Percentiles rank a stretch among this genome's conserved stretches.
These are phyloP conservation scores for Byasa hedistus DNA, from an alignment of 2,888 invertebrate genomes.

Conservation along the genomic window DNA sequence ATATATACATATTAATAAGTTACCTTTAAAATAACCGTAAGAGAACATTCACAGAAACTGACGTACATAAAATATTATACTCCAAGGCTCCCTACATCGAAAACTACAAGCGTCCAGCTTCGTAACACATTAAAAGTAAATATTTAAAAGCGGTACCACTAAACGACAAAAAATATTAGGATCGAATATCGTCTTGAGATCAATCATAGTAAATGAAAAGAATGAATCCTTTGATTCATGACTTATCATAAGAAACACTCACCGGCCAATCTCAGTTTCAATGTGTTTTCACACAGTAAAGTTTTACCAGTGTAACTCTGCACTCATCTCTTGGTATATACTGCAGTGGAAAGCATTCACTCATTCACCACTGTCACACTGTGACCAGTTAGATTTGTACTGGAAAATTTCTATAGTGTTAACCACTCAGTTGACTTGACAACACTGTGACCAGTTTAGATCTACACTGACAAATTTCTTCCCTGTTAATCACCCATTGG, in stretches of 20 bases:
- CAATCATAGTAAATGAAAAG: constrained; percentile 69
- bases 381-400: background rate
- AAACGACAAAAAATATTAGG: constrained; percentile 66
- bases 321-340: background rate
- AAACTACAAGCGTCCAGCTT: constrained; percentile 71
- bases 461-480: constrained; percentile 2
- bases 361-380: background rate
- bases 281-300: constrained; percentile 17
- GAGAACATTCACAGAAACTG: constrained; percentile 64
- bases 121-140: constrained; percentile 65
- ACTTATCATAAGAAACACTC: constrained; percentile 53
- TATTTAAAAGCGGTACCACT: constrained; percentile 59
- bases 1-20: constrained; percentile 62
- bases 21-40: constrained; percentile 69
- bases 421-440: background rate
- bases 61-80: constrained; percentile 64
- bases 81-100: constrained; percentile 61
- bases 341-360: constrained; percentile 1
- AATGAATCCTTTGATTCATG: constrained; percentile 53
- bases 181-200: constrained; percentile 79
- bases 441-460: background rate
- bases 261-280: constrained; percentile 41
- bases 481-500: no score
- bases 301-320: constrained; percentile 24
- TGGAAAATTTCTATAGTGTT: background rate